Base-by-base conservation (phyloP, 2,113 vertebrate species). In the Patagioenas fasciata region DNA sequence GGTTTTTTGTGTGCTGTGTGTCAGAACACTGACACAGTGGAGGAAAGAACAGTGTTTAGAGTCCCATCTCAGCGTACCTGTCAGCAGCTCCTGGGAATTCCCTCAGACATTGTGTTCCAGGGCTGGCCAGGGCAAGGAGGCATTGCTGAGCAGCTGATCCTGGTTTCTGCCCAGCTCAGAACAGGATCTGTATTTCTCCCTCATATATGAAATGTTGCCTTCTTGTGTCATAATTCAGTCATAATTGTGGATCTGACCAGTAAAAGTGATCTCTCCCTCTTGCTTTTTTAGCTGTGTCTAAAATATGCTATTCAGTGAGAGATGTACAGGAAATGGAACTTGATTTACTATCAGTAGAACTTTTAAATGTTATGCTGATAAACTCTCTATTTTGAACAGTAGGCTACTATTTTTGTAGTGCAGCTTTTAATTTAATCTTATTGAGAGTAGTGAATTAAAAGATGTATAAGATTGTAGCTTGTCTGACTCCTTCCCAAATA, bases 201-300 rank as follows among this genome's bases (percentile, higher is more conserved):
- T 77, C 28, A 13, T 19, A 70, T 32, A 28, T 1, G 28, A 57
- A 72, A 50, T 13, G 5, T 73, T 58, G 6, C 9, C 74, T 74
- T 31, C 38, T 56, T 66, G 10, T 47, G 42, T 25, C 47, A 11
- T 44, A 36, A 79, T 64, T 75, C 16, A 17, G n/a, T 64, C 5
- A 1, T 25, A 47, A 26, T 12, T 83, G 34, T 0, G 0, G 24
- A 50, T 83, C 24, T 3, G 3, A 34, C 54, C 36, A 15, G 29
- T 24, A 21, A 60, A 42, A 72, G 4, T 38, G 18, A 60, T 5
- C 15, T 51, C 2, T 85, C 9, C 6, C 12, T 32, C 19, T 62
- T 54, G 31, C 18, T 51, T 73, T 56, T 79, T 72, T 7, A 79
- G 20, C 20, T 56, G 10, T 40, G 23, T 19, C 11, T 85, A 75